Percentiles rank a stretch among this genome's conserved stretches.
These are phyloP conservation scores for Melitaea athalia DNA, from an alignment of 2,888 invertebrate genomes.

Conservation along the genomic window DNA sequence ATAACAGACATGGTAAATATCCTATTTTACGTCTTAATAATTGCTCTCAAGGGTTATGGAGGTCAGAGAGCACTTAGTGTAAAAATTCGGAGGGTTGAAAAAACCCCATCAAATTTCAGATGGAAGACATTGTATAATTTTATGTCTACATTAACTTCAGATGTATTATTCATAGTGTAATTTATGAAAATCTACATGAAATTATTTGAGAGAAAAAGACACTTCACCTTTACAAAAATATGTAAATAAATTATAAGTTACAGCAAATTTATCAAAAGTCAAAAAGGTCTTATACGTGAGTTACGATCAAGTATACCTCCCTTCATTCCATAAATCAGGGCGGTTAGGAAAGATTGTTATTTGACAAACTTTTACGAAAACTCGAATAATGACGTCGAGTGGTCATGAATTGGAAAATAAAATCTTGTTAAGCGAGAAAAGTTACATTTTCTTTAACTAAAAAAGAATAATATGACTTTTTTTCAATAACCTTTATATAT, in stretches of 20 bases:
- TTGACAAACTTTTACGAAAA: slow-evolving; percentile 19
- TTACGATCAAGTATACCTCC: neutral
- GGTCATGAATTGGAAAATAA: slow-evolving; percentile 9
- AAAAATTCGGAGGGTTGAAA: no score
- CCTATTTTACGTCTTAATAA: no score
- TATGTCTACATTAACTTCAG: no score
- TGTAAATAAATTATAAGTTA: neutral
- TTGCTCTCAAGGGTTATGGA: no score
- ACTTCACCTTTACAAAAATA: neutral
- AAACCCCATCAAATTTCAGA: no score
- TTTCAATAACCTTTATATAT: neutral
- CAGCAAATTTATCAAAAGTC: neutral
- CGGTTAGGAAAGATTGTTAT: slow-evolving; percentile 9
- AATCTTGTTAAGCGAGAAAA: slow-evolving; percentile 3
- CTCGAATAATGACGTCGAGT: slow-evolving; percentile 13
- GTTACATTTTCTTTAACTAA: neutral
- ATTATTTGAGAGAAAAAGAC: neutral
- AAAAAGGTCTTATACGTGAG: neutral
- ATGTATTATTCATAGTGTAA: no score
- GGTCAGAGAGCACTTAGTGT: no score
- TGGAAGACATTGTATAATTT: no score
- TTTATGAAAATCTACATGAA: no score
- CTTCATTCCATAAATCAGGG: slow-evolving; percentile 15
- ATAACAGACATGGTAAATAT: no score
- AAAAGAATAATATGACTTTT: no score